A percentile compares a stretch with the other conserved stretches of the same genome.
Conservation (phyloP, 2,888 invertebrate species). For the Luperina nickerlii region DNA sequence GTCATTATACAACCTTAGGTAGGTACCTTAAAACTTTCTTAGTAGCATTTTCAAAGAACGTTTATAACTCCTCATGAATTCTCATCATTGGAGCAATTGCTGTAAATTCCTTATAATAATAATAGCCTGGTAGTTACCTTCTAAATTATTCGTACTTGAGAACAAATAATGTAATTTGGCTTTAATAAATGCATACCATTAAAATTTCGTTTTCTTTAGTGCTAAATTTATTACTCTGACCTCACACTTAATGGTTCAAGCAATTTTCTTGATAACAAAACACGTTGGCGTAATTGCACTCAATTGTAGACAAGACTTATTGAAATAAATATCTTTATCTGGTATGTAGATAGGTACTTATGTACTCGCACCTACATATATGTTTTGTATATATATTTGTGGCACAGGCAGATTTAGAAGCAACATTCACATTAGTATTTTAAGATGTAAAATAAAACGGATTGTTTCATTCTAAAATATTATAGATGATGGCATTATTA, state of each 20-base stretch:
- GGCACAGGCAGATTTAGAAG: conserved; percentile 17
- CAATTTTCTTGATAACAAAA: conserved; percentile 59
- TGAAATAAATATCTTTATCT: conserved; percentile 48
- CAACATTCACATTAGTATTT: conserved; percentile 15
- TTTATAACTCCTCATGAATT: background rate
- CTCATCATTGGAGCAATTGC: background rate
- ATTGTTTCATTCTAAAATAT: background rate
- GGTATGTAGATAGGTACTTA: background rate
- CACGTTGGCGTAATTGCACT: conserved; percentile 55
- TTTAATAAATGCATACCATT: conserved; percentile 11
- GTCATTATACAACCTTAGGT: background rate
- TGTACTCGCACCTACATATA: background rate
- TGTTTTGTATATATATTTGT: background rate
- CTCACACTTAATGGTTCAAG: conserved; percentile 36
- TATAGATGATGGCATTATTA: conserved; percentile 3
- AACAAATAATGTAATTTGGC: background rate
- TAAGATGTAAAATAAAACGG: background rate
- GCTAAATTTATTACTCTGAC: conserved; percentile 55
- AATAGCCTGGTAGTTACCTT: background rate
- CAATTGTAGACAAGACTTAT: conserved; percentile 51
- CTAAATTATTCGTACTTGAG: background rate
- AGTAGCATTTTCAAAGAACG: background rate
- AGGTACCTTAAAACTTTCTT: background rate
- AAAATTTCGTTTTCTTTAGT: conserved; percentile 35
- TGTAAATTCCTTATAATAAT: background rate